Evolutionary conservation across 2,113 vertebrate genomes (phyloP).

Genomic region (Gymnobelideus leadbeateri): DNA sequence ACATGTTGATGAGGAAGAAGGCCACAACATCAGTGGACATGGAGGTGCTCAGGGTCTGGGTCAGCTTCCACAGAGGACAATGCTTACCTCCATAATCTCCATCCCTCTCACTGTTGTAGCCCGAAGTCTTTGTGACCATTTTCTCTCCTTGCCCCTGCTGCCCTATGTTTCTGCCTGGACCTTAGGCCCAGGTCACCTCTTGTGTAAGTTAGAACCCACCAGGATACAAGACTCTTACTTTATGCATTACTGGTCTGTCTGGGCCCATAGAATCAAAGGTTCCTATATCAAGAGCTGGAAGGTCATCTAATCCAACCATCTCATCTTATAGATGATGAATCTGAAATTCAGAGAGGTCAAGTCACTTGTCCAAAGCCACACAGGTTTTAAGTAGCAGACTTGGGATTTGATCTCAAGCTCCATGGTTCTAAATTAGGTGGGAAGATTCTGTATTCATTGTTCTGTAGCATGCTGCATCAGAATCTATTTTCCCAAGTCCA

Average conservation of each 20-base stretch:
- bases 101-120: background rate
- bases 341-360: background rate
- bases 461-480: background rate
- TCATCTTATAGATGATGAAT: background rate
- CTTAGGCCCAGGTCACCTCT: background rate
- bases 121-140: background rate
- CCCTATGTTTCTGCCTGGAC: background rate
- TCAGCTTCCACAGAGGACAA: too few relatives aligned
- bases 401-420: background rate
- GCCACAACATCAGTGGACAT: background rate
- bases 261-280: background rate
- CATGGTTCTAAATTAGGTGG: background rate
- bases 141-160: background rate
- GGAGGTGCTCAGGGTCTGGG: too few relatives aligned
- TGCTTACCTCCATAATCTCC: background rate
- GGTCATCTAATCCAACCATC: background rate
- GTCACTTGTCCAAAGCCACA: background rate
- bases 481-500: background rate
- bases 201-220: background rate
- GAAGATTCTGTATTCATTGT: background rate
- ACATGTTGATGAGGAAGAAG: background rate
- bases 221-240: background rate
- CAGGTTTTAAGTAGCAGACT: background rate
- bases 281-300: background rate
- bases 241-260: background rate